phyloP scores from a whole-genome alignment of 2,888 invertebrate genomes.

The Ophioninae sp. region DNA sequence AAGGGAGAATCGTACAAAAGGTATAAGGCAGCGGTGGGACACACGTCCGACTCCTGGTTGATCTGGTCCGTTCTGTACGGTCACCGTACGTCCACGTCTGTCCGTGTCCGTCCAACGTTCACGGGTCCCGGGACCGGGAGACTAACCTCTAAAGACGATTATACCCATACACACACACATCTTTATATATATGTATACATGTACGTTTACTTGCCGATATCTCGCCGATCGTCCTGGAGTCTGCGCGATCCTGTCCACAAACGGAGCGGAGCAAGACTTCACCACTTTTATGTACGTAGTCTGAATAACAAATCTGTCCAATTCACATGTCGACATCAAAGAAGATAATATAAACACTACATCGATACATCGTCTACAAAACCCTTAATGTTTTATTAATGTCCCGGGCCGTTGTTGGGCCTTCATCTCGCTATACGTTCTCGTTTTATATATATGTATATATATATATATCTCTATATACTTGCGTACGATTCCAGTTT shows the following conservation, averaged over 20 bases:
- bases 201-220: conserved; percentile 18
- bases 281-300: conserved; percentile 80
- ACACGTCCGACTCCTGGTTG: conserved; percentile 66
- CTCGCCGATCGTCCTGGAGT: conserved; percentile 53
- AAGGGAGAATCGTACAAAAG: conserved; percentile 60
- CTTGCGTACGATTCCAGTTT: conserved; percentile 37
- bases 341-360: conserved; percentile 82
- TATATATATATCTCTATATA: neutral
- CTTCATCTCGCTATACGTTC: conserved; percentile 46
- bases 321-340: conserved; percentile 82
- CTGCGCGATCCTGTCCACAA: conserved; percentile 75
- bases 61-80: conserved; percentile 70
- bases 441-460: neutral
- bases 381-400: conserved; percentile 81
- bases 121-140: conserved; percentile 58
- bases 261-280: conserved; percentile 80
- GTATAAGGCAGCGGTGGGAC: conserved; percentile 62
- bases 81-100: conserved; percentile 70
- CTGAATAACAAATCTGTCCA: conserved; percentile 82
- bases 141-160: conserved; percentile 27
- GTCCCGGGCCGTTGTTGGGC: conserved; percentile 71
- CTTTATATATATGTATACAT: neutral
- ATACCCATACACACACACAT: conserved; percentile 24
- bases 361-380: conserved; percentile 81
- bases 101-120: conserved; percentile 67